Evolutionary conservation across 2,888 invertebrate genomes (phyloP).

Genomic region (Sepioteuthis lessoniana): DNA sequence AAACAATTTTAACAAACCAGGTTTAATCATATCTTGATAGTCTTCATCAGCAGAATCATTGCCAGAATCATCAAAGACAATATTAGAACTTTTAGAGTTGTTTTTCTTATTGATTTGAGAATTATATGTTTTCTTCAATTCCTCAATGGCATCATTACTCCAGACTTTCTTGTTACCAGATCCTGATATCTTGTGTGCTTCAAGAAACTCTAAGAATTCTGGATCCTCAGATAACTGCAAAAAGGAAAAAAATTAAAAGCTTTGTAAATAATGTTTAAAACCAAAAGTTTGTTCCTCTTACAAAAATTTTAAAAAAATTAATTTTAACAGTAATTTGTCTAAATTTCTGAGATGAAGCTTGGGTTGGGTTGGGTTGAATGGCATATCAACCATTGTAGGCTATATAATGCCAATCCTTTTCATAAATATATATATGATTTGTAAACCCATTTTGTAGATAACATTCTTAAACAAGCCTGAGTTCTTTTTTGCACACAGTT

Average conservation of each 20-base stretch:
- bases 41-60: conserved; percentile 46
- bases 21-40: background rate
- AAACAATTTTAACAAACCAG: background rate
- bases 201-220: conserved; percentile 90
- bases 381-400: too few species aligned
- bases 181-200: conserved; percentile 82
- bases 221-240: conserved; percentile 82
- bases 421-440: too few species aligned
- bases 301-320: too few species aligned
- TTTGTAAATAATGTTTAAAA: background rate
- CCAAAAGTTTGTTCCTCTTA: background rate
- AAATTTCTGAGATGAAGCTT: too few species aligned
- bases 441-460: too few species aligned
- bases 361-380: too few species aligned
- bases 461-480: too few species aligned
- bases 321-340: too few species aligned
- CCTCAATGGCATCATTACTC: conserved; percentile 77
- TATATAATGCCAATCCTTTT: too few species aligned
- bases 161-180: conserved; percentile 74
- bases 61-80: conserved; percentile 47
- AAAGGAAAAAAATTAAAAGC: background rate
- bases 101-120: background rate
- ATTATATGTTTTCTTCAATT: background rate
- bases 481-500: too few species aligned
- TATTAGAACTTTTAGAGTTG: background rate